Evolutionary conservation across 2,797 vertebrate species (phyloP), one percentile per base, ranked within the genome.

Genomic region (Anguilla anguilla): DNA sequence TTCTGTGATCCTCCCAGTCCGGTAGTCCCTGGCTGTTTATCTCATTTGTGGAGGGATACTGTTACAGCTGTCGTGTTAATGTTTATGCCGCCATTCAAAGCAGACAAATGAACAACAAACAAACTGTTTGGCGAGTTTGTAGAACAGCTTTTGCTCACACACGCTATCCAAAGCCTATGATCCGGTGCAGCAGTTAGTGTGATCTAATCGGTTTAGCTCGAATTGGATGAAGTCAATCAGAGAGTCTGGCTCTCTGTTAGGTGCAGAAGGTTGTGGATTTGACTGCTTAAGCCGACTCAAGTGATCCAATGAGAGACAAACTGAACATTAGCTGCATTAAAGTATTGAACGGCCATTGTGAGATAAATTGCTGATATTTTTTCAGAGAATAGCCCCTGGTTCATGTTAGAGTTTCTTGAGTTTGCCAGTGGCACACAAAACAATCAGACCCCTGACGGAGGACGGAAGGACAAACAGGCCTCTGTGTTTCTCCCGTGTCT

Each of bases 31-130:
- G 79, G 43, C 46, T 51, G 79, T 82, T 25, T 49, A 7, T 22
- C 25, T 49, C 49, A 10, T 61, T 83, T 82, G 55, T 57, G 17
- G 2, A 43, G 15, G 15, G 74, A 87, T 17, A 83, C 35, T 25
- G 2, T 83, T 83, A 17, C n/a, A 49, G 79, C 53, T 61, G 57
- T 83, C 25, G 28, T 39, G 74, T 28, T 49, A n/a, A 5, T 49
- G 39, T 83, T 85, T 83, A 59, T 4, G 6, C 57, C 25, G 6
- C 74, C 55, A 83, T 83, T 83, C 31, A 31, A 49, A 46, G n/a
- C 31, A 86, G 86, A 83, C 79, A 67, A 83, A 87, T 61, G 67
- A 46, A 67, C 53, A 46, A 57, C 46, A 83, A 61, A 83, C 74
- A 51, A n/a, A 43, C 28, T 9, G 28, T 61, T 10, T 61, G 57